These are phyloP conservation scores for Pycnomerus fuliginosus DNA, from an alignment of 2,888 invertebrate species.

Conservation along the genomic window DNA sequence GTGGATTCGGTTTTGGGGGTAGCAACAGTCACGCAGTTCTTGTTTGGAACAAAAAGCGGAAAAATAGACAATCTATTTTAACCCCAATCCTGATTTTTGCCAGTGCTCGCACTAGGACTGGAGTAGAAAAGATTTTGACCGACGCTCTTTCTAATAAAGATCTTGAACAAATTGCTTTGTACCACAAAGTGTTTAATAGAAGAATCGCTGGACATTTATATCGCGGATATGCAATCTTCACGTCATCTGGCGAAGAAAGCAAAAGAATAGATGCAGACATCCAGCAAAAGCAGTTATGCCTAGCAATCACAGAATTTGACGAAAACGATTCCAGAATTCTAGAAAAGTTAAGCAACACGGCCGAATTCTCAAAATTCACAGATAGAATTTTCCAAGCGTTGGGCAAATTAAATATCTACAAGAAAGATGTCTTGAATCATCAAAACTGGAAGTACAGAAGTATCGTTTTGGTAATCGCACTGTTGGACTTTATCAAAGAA, in stretches of 20 bases:
- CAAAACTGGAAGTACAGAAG: too few relatives aligned
- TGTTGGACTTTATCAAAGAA: too few relatives aligned
- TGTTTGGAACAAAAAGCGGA: constrained; percentile 49
- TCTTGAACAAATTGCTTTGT: constrained; percentile 25
- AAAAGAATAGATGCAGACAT: not conserved
- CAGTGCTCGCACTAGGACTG: constrained; percentile 49
- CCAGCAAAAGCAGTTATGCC: not conserved
- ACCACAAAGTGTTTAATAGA: constrained; percentile 28
- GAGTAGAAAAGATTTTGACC: constrained; percentile 64
- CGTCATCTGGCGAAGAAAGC: constrained; percentile 1
- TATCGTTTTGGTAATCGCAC: too few relatives aligned
- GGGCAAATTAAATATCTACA: too few relatives aligned
- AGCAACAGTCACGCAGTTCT: constrained; percentile 56
- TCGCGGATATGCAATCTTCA: constrained; percentile 12
- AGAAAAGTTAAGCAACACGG: too few relatives aligned
- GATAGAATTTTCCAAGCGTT: too few relatives aligned
- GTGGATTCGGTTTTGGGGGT: constrained; percentile 72
- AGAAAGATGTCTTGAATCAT: too few relatives aligned
- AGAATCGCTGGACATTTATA: not conserved
- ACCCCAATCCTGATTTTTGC: constrained; percentile 52
- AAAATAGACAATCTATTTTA: constrained; percentile 42
- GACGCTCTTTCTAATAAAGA: constrained; percentile 54
- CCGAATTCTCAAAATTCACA: too few relatives aligned
- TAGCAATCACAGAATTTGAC: constrained; percentile 71
- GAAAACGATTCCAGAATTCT: too few relatives aligned